Conservation (phyloP, 1,140 invertebrate genomes). For the Papilio polyxenes region DNA sequence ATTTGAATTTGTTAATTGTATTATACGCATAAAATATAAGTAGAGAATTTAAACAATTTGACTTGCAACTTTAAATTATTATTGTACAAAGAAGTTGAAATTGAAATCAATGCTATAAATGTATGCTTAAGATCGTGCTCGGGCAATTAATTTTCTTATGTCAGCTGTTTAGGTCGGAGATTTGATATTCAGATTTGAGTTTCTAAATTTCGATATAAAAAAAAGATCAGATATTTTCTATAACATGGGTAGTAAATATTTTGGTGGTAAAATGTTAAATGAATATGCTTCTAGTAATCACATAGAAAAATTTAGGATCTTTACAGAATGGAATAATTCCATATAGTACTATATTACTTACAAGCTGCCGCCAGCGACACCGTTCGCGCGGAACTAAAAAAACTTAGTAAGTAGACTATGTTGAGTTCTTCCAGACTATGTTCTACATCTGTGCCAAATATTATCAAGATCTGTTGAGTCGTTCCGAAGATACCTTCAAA, state of each 20-base stretch:
- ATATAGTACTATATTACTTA: neutral
- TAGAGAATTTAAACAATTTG: neutral
- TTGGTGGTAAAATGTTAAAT: neutral
- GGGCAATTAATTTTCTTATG: slow-evolving; percentile 3
- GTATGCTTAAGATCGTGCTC: neutral
- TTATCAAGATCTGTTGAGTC: too few relatives aligned
- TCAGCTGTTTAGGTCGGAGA: neutral
- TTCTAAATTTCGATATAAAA: neutral
- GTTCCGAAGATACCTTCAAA: too few relatives aligned
- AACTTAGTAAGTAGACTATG: too few relatives aligned
- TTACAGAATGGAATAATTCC: neutral
- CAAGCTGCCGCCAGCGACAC: too few relatives aligned
- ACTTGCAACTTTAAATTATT: neutral
- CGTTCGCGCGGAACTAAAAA: too few relatives aligned
- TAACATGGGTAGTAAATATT: neutral
- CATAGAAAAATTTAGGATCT: too few relatives aligned
- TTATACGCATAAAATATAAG: too few relatives aligned
- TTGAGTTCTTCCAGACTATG: too few relatives aligned
- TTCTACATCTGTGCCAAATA: too few relatives aligned
- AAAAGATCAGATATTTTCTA: neutral
- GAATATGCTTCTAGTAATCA: neutral
- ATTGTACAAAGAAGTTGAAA: neutral
- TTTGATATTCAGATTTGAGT: neutral
- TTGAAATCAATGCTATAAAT: neutral
- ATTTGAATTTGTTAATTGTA: neutral